Evolutionary conservation across 2,797 vertebrate genomes (phyloP), one percentile per base, ranked within the genome.

Genomic region (Chromobotia macracanthus): DNA sequence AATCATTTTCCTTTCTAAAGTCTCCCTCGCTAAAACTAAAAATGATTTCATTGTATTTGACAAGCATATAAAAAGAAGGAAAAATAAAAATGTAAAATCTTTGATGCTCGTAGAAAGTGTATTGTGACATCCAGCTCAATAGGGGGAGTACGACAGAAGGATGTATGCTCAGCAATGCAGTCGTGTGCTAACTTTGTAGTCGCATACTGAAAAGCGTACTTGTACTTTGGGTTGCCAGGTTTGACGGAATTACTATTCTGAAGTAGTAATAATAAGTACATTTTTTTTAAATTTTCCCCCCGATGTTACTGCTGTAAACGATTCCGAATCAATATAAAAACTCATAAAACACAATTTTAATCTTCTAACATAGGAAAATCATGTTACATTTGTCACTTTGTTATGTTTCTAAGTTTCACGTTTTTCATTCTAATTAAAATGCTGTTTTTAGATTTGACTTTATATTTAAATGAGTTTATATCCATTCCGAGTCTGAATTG

Each of bases 81-180:
- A 44, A 44, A 44, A 44, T 44, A 8, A 9, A 44, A 2, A 9
- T 41, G 9, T 10, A 51, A 51, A 51, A n/a, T 51, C 16, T 15
- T 5, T 19, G 19, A 21, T 1, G 41, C 23, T 5, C 3, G 3
- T 31, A 9, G 8, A 21, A 44, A 56, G n/a, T 51, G 68, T 60
- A 79, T 28, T 12, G 12, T 38, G 46, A 28, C 84, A 67, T 85
- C 79, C 82, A 18, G 51, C 35, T 77, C 84, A 56, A 69, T 61
- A 82, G 80, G 73, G 79, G 82, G 25, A 41, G 68, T 16, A 13
- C 16, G 35, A 31, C 41, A 44, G 28, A 35, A 21, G 53, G 2
- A 12, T 11, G 38, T 31, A 35, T 65, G 2, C 13, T 65, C 3
- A 28, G 18, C 15, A 56, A 25, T 4, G 0, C 5, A 44, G 5